These are phyloP conservation scores for Coremacera marginata DNA, from an alignment of 2,888 invertebrate genomes.

Conservation along the genomic window DNA sequence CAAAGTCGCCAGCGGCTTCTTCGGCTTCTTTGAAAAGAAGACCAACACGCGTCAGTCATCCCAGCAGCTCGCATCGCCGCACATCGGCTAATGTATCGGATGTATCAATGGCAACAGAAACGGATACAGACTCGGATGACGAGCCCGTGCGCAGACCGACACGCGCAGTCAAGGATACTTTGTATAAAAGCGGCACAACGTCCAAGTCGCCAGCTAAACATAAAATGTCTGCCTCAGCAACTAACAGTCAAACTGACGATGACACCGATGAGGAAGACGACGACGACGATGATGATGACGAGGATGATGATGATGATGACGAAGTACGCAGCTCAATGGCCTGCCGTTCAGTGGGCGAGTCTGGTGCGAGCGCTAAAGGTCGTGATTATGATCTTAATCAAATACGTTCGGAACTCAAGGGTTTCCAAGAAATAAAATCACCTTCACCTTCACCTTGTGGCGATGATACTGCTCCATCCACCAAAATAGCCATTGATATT, in stretches of 20 bases:
- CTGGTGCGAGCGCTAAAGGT: constrained; percentile 69
- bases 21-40: constrained; percentile 66
- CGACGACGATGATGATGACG: constrained; percentile 56
- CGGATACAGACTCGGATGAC: constrained; percentile 72
- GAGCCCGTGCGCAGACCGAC: constrained; percentile 68
- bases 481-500: constrained; percentile 29
- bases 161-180: constrained; percentile 55
- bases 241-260: constrained; percentile 72
- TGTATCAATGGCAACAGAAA: constrained; percentile 73
- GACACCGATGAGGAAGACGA: constrained; percentile 69
- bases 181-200: constrained; percentile 38
- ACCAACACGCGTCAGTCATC: constrained; percentile 65
- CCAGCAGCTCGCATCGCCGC: constrained; percentile 67
- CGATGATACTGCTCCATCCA: constrained; percentile 30
- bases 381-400: constrained; percentile 87
- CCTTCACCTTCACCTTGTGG: constrained; percentile 47
- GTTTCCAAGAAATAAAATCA: constrained; percentile 76
- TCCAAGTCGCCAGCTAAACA: constrained; percentile 49
- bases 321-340: constrained; percentile 30
- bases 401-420: constrained; percentile 86
- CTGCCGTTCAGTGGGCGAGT: constrained; percentile 53
- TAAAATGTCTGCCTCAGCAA: constrained; percentile 50
- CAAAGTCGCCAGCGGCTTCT: constrained; percentile 76
- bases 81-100: constrained; percentile 73
- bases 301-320: constrained; percentile 56